Base-by-base conservation (phyloP, 37 sponge, comb jelly and placozoan genomes). In the Axinella damicornis region DNA sequence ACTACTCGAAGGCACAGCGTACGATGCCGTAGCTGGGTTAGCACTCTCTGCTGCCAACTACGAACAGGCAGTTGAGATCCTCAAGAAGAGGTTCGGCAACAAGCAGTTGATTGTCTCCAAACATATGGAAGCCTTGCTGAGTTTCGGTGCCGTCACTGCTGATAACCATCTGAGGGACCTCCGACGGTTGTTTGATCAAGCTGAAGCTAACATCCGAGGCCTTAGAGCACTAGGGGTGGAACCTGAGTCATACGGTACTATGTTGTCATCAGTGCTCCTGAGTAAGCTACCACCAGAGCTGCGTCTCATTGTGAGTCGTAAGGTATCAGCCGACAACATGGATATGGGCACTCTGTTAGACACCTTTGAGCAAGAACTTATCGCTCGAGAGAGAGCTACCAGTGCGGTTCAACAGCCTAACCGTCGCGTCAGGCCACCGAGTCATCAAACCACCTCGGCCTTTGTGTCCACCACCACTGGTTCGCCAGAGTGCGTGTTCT, bases 11-110 rank as follows among this genome's bases (percentile, higher is more conserved):
- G 74, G 83, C 5, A 35, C 83, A 25, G 83, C 83, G 9, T 16
- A 5, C 13, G 62, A 73, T 41, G 83, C 83, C 53, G 74, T 83
- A 11, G 53, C 65, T 57, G 67, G 74, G 9, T 66, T 62, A 4
- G 32, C 74, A 6, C 31, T 74, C 25, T 35, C 84, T 38, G 30
- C 74, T 2, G 74, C 54, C 55, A 83, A 83, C 33, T 83, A 83
- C 39, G 18, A 32, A 0, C 59, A 53, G 54, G 85, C 85, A 0
- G 24, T 85, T 18, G 69, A 63, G 25, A 67, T 76, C 38, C 69
- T 85, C n/a, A n/a, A 18, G 15, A 65, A 76, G 68, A 53, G 85
- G 22, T 85, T 85, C 68, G 85, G 85, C 39, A 85, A 85, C 71
- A 76, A 62, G 52, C 75, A 73, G 65, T 21, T 63, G 55, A 66